Base-by-base conservation (phyloP, 2,797 vertebrate genomes). In the Gymnoscopelus microlampas region DNA sequence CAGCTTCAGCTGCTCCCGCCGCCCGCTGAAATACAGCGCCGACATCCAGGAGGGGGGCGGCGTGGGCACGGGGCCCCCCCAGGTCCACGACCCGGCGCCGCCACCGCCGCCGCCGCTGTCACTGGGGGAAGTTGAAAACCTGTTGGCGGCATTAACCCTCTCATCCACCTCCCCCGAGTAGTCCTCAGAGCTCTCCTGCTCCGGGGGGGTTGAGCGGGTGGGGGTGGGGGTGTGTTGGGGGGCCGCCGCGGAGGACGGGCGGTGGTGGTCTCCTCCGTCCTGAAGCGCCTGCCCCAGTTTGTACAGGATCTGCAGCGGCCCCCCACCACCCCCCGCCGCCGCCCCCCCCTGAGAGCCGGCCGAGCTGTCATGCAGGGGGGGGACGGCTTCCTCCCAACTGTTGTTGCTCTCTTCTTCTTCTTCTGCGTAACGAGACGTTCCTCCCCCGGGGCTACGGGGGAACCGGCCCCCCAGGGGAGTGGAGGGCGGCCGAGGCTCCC, bases 1-100 rank as follows among this genome's bases (percentile, higher is more conserved):
- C 77, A 95, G 66, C 86, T 85, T 91, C 71, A 98, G 93, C 79
- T 94, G 93, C 87, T 96, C 95, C 70, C 86, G 89, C 13, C 93
- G 88, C 58, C 96, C 95, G n/a, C 88, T 92, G 87, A 98, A 98
- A 90, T 97, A 97, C 69, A 98, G 84, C 9, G 94, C 89, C 5
- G 91, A 92, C 92, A 95, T 88, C 90, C 91, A 87, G 67, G 90
- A 88, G 1, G 81, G 90, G 68, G 93, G 87, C 49, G 85, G 85
- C 53, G 66, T 74, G 0, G 79, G 88, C 57, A 86, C 53, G 9
- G 83, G 80, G 24, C 71, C 74, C 9, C 70, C 89, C 91, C 90
- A 93, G 14, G 68, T 70, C 74, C 66, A 69, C 7, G 39, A 44
- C 39, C 19, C 19, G 63, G 82, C 10, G 77, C 32, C 32, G 35